Conservation (phyloP, 1,140 invertebrate genomes). For the Anagrus nilaparvatae region DNA sequence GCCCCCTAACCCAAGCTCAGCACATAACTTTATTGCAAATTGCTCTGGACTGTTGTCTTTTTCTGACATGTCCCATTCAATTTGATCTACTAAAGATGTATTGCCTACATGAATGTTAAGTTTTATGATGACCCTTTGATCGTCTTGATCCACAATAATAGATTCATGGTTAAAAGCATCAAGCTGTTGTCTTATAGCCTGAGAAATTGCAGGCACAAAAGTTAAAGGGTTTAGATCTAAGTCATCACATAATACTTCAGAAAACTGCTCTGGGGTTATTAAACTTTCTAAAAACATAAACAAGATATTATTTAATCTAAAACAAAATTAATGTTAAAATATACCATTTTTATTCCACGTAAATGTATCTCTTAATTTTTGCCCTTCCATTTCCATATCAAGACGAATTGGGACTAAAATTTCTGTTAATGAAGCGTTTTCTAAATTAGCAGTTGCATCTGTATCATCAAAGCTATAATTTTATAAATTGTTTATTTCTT, state of each 20-base stretch:
- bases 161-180: slow-evolving; percentile 83
- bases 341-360: slow-evolving; percentile 98
- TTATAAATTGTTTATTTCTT: background rate
- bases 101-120: slow-evolving; percentile 99
- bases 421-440: slow-evolving; percentile 57
- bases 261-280: slow-evolving; percentile 93
- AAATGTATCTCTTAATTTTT: slow-evolving; percentile 93
- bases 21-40: slow-evolving; percentile 92
- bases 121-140: slow-evolving; percentile 95
- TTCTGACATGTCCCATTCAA: slow-evolving; percentile 99
- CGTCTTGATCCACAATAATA: slow-evolving; percentile 75
- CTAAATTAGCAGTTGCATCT: background rate
- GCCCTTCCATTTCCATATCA: slow-evolving; percentile 99
- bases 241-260: slow-evolving; percentile 92
- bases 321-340: too few species aligned
- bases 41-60: slow-evolving; percentile 96
- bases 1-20: slow-evolving; percentile 93
- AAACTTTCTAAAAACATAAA: slow-evolving; percentile 61
- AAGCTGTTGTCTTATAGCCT: slow-evolving; percentile 92
- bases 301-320: background rate
- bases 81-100: slow-evolving; percentile 96
- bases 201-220: slow-evolving; percentile 87
- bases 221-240: slow-evolving; percentile 84
- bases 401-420: slow-evolving; percentile 91
- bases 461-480: background rate